Base-by-base conservation (phyloP, 2,113 vertebrate genomes). In the Cryptomyrus ogoouensis region DNA sequence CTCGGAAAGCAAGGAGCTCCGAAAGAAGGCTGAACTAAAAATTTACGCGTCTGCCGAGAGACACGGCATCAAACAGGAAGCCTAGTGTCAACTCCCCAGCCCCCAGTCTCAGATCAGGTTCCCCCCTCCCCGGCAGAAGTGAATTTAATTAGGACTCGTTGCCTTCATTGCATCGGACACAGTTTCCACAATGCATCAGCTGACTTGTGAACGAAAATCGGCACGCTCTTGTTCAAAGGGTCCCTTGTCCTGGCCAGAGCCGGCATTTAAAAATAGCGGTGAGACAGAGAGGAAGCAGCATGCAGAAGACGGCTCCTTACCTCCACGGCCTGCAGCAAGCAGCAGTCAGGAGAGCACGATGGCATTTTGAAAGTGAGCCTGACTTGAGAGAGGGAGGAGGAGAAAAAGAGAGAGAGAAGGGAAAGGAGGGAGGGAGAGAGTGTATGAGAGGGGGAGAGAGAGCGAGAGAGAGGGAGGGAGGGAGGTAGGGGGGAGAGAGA, bases 311-410 rank as follows among this genome's bases (percentile, higher is more conserved):
- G 89, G 92, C 90, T 91, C 89, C 97, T 98, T 97, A 97, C 97
- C 97, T 98, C 96, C 91, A 95, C 95, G 80, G 97, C 95, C 95
- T 93, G 96, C 94, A 97, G 96, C 93, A 97, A 95, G 95, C 97
- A 97, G 96, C 97, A 97, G 95, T 97, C 95, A 52, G 96, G 96
- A 93, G 97, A 98, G 95, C 96, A 97, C 95, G 97, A 97, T 93
- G 97, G 98, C 97, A 98, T 98, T 97, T 96, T 96, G 95, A 94
- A 62, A 95, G 70, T 91, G 91, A 93, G 92, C 91, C 92, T 89
- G 94, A 92, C 95, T 96, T 94, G 91, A 83, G 77, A 7, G 62
- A 84, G 50, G 89, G 50, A 87, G 56, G 44, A 70, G 84, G 10
- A 77, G 88, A 83, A 24, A 77, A 90, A 92, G 89, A 92, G 84